A percentile compares a stretch with the other conserved stretches of the same genome.
Evolutionary conservation across 1,140 invertebrate species (phyloP).

Genomic region (Drosophila kurseongensis): DNA sequence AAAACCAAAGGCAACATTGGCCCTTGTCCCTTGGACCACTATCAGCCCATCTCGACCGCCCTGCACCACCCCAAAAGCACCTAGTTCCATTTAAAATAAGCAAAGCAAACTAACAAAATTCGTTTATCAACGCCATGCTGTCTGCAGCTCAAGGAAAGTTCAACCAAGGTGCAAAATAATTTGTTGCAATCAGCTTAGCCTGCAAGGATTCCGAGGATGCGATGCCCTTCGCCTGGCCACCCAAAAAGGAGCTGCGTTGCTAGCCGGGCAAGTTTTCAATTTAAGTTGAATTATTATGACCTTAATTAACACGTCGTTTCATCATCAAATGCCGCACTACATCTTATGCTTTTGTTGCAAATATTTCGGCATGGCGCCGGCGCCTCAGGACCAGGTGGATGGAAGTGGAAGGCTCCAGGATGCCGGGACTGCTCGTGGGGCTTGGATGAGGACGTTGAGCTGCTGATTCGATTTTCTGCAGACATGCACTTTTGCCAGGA

Average conservation of each 20-base stretch:
- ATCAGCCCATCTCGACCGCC: too few species aligned
- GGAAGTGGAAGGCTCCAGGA: not conserved
- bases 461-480: constrained; percentile 81
- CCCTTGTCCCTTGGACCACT: constrained; percentile 19
- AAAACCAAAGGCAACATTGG: constrained; percentile 75
- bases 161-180: constrained; percentile 82
- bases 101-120: constrained; percentile 82
- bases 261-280: constrained; percentile 76
- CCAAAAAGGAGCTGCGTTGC: constrained; percentile 15
- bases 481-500: constrained; percentile 77
- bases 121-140: constrained; percentile 80
- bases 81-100: constrained; percentile 74
- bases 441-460: constrained; percentile 47
- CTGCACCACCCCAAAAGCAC: too few species aligned
- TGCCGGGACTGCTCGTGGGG: not conserved
- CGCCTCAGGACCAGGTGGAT: constrained; percentile 35
- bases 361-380: constrained; percentile 68
- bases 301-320: constrained; percentile 83
- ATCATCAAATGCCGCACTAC: constrained; percentile 80
- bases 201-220: constrained; percentile 45
- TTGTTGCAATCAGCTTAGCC: constrained; percentile 82
- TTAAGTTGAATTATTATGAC: constrained; percentile 83
- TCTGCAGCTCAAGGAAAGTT: constrained; percentile 77
- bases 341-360: constrained; percentile 80
- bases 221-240: constrained; percentile 3